Evolutionary conservation across 2,113 vertebrate genomes (phyloP).

Genomic region (Thamnophis sirtalis): DNA sequence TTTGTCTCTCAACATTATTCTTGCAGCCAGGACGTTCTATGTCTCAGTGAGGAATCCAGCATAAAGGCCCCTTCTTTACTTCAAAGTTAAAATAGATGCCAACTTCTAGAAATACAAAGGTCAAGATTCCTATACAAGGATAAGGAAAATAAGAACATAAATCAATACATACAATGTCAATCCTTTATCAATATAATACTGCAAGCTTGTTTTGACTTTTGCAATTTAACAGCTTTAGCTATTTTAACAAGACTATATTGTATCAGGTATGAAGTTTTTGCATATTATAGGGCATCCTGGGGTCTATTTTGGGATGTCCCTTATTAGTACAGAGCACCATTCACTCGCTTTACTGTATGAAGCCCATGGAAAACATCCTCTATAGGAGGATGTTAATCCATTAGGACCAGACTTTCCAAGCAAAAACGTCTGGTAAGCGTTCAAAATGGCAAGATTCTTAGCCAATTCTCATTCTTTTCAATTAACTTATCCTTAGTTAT

Average conservation of each 20-base stretch:
- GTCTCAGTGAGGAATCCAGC: conserved; percentile 70
- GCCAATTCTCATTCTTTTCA: background rate
- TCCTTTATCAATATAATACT: background rate
- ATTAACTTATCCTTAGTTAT: background rate
- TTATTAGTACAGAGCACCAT: background rate
- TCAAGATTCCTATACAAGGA: conserved; percentile 73
- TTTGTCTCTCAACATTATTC: conserved; percentile 69
- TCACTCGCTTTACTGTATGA: background rate
- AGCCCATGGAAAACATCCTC: background rate
- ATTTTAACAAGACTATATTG: background rate
- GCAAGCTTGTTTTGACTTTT: background rate
- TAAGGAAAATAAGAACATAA: background rate
- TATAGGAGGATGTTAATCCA: background rate
- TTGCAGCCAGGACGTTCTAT: conserved; percentile 66
- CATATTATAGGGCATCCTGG: background rate
- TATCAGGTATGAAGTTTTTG: background rate
- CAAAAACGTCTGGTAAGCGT: background rate
- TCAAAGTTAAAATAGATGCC: conserved; percentile 63
- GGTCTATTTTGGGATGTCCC: background rate
- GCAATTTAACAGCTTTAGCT: background rate
- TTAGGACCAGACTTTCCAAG: background rate
- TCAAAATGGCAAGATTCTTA: background rate
- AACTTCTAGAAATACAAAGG: conserved; percentile 61
- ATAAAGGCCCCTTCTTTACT: conserved; percentile 73
- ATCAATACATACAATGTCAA: background rate